Conservation (phyloP, 2,797 vertebrate genomes). For the Apogon talboti region DNA sequence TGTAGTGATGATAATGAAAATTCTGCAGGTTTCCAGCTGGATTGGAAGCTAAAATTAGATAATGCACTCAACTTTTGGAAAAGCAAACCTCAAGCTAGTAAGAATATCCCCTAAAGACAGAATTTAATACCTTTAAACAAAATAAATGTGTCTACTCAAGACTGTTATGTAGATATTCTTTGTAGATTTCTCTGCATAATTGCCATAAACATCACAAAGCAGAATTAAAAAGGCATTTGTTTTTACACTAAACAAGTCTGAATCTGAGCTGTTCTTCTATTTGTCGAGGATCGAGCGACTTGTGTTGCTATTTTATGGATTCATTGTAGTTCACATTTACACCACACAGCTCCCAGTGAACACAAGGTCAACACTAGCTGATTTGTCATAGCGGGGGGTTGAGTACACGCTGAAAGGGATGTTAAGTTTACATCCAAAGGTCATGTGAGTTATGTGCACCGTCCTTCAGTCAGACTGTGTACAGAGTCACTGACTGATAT, state of each 20-base stretch:
- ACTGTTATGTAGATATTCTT: too few species aligned
- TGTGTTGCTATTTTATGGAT: background rate
- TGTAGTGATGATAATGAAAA: too few species aligned
- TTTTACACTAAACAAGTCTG: background rate
- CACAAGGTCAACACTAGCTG: constrained; percentile 11
- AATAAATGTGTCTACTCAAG: too few species aligned
- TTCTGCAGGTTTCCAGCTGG: too few species aligned
- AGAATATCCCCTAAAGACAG: too few species aligned
- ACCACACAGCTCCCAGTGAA: constrained; percentile 1
- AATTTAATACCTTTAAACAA: too few species aligned
- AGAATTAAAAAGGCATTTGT: background rate
- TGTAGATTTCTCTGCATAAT: too few species aligned
- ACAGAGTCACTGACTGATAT: constrained; percentile 31
- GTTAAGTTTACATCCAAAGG: constrained; percentile 49
- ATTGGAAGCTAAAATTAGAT: too few species aligned
- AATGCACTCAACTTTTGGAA: too few species aligned
- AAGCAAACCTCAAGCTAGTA: too few species aligned
- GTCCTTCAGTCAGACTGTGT: constrained; percentile 31
- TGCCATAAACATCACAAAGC: too few species aligned
- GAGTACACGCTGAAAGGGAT: constrained; percentile 26
- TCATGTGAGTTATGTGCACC: constrained; percentile 47
- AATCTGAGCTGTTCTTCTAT: background rate
- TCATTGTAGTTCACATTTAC: constrained; percentile 7
- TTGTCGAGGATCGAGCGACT: background rate
- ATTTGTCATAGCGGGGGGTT: constrained; percentile 13